Evolutionary conservation across 2,797 vertebrate genomes (phyloP), one percentile per base, ranked within the genome.

Genomic region (Gallinago stenura): DNA sequence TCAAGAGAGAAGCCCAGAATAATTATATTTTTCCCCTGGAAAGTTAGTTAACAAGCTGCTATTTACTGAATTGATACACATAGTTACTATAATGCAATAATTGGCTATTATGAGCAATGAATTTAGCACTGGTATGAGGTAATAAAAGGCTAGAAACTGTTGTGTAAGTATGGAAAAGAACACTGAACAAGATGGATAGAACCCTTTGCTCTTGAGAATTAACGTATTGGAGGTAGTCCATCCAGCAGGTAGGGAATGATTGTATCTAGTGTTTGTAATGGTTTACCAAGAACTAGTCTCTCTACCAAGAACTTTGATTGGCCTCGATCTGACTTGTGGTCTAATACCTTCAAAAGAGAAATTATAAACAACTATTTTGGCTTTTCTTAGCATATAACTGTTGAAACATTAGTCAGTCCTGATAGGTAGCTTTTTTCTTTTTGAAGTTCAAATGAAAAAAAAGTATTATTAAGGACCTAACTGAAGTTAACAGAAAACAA

Each of bases 31-130:
- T 41, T 95, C 56, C 66, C 64, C 18, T 68, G 88, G 90, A 56
- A 95, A 83, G n/a, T 77, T 85, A 53, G 57, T 45, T 95, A 91
- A 83, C 64, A 71, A 93, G 71, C 26, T 89, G 7, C 70, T 89
- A 12, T 37, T 70, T 87, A 76, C 79, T 72, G 75, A 39, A 77
- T 65, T 35, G 24, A 24, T 78, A 31, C 12, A 28, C 30, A n/a
- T 43, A 77, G 64, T 17, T 78, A 39, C 35, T 69, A 3, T 50
- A 66, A 76, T 69, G 20, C 15, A 2, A 37, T 50, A 60, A 45
- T 7, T 88, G 31, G 33, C 56, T 66, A 17, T 73, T 84, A 73
- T 3, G 22, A 79, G 9, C 20, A 33, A 66, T 57, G 66, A 83
- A 46, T 92, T 91, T 65, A 75, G 65, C 22, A 33, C 18, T n/a